phyloP scores from a whole-genome alignment of 1,140 invertebrate species.

The Batillaria attramentaria region DNA sequence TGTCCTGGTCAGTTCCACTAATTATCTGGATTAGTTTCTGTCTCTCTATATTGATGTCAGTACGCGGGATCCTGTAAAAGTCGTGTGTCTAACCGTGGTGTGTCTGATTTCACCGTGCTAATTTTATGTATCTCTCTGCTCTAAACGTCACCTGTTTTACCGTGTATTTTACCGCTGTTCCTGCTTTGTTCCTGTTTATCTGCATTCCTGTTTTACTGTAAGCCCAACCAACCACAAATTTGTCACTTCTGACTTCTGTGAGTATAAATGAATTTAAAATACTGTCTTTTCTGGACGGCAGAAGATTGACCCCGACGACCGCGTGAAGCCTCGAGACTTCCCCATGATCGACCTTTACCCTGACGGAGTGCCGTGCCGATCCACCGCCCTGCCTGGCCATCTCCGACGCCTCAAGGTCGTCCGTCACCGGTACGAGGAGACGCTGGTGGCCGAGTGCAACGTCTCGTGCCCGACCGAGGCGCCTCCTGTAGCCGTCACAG shows the following conservation, averaged over 20 bases:
- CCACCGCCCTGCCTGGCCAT: constrained; percentile 72
- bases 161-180: too few species aligned
- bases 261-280: too few species aligned
- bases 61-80: too few species aligned
- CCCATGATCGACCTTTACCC: constrained; percentile 58
- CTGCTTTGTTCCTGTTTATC: too few species aligned
- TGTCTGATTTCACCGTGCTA: too few species aligned
- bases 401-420: constrained; percentile 70
- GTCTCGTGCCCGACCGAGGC: constrained; percentile 56
- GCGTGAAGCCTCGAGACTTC: constrained; percentile 54
- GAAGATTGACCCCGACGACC: neutral
- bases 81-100: too few species aligned
- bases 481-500: constrained; percentile 49
- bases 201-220: too few species aligned
- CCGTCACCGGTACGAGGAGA: constrained; percentile 71
- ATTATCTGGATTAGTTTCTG: neutral
- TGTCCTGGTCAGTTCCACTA: constrained; percentile 37
- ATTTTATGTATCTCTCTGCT: too few species aligned
- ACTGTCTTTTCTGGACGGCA: neutral
- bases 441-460: constrained; percentile 46
- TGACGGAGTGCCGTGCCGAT: constrained; percentile 77
- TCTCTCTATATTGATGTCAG: neutral
- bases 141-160: too few species aligned
- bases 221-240: too few species aligned
- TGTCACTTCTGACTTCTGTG: too few species aligned